Base-by-base conservation (phyloP, 1,140 invertebrate genomes). In the Parapsyche elsis region DNA sequence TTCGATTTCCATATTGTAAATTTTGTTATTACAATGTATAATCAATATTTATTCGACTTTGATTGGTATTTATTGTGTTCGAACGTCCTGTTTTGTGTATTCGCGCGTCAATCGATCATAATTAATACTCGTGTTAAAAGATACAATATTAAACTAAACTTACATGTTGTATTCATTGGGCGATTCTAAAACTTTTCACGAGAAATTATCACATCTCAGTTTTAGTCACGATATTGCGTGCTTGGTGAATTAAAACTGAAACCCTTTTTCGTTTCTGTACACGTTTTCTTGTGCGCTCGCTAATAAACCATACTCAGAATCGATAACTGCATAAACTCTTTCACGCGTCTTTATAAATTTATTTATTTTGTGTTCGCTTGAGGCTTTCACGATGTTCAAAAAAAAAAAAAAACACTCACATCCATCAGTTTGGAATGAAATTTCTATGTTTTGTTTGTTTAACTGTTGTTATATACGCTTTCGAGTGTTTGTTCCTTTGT, bases 21-120 rank as follows among this genome's bases (percentile, higher is more conserved):
- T 38, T 38, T 38, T n/a, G n/a, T n/a, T 7, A 38, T 4, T 38
- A 38, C 30, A 38, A 38, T 38, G 30, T 4, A 61, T 61, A 61
- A 61, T 61, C 57, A 61, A 61, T 61, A 61, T 61, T 61, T 61
- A 61, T 61, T 19, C 57, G 57, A 61, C 57, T 61, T 61, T 67
- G 21, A 67, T 67, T 67, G 64, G 21, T 67, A 67, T 67, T 67
- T 26, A 26, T 67, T 67, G 12, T 53, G 21, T 67, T 24, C 24
- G 59, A 64, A 5, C 59, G 16, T 67, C 12, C 23, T 5, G 24
- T 10, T 67, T 67, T 67, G 26, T 67, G 23, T 23, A 24, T 26
- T 67, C 64, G 19, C 64, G 12, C 19, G 5, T 67, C 14, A 24
- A 26, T 67, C 64, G 9, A 67, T 67, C 24, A 38, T 38, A 38